These are phyloP conservation scores for Drosophila nigricruria DNA, from an alignment of 2,888 invertebrate genomes.

Conservation along the genomic window DNA sequence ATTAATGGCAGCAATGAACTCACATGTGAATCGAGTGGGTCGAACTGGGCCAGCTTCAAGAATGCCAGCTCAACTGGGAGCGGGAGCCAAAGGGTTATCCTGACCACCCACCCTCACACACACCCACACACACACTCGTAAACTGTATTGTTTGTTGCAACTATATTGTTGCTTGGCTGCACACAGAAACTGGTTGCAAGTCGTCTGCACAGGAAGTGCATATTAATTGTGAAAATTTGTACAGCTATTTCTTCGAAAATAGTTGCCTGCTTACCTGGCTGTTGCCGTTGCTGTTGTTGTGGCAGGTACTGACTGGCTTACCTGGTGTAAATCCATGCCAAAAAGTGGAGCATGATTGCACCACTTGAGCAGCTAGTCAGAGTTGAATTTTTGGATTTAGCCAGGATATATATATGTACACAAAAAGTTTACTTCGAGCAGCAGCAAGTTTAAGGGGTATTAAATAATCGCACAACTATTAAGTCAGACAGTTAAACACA, in stretches of 20 bases:
- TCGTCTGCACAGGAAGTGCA: slow-evolving; percentile 80
- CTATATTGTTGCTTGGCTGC: slow-evolving; percentile 57
- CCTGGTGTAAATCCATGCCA: slow-evolving; percentile 23
- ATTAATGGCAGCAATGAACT: slow-evolving; percentile 81
- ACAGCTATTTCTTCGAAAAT: slow-evolving; percentile 76
- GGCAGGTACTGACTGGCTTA: slow-evolving; percentile 16
- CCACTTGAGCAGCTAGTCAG: slow-evolving; percentile 24
- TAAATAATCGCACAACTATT: slow-evolving; percentile 21
- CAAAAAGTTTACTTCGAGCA: slow-evolving; percentile 5
- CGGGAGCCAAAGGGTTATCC: neutral
- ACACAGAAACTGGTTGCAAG: slow-evolving; percentile 69
- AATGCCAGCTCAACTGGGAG: neutral
- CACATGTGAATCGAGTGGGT: slow-evolving; percentile 66
- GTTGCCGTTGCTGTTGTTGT: slow-evolving; percentile 12
- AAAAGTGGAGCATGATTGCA: slow-evolving; percentile 25
- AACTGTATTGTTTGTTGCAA: slow-evolving; percentile 46
- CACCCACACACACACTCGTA: slow-evolving; percentile 10
- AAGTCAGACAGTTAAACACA: neutral
- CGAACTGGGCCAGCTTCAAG: slow-evolving; percentile 20
- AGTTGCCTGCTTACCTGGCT: slow-evolving; percentile 37
- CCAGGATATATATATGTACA: slow-evolving; percentile 11
- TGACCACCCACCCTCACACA: neutral
- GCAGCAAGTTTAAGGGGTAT: slow-evolving; percentile 10
- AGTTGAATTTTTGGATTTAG: slow-evolving; percentile 27
- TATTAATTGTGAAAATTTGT: slow-evolving; percentile 81